phyloP scores from a whole-genome alignment of 2,797 vertebrate genomes.

The Danio kyathit region DNA sequence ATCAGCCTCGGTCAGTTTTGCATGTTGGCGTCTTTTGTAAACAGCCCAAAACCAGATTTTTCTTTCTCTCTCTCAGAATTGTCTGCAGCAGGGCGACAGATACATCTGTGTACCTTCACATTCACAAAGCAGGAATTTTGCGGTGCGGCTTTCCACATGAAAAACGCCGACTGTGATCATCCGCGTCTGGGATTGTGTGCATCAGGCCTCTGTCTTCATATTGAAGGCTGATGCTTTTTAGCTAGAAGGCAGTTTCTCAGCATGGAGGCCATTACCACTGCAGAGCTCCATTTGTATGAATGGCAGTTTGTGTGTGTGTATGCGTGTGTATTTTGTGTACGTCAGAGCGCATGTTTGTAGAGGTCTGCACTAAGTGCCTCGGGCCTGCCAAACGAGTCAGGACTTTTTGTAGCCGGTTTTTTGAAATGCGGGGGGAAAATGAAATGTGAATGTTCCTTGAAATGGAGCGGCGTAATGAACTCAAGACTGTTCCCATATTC shows the following conservation, averaged over 20 bases:
- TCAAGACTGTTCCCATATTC: conserved; percentile 43
- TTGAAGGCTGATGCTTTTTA: conserved; percentile 20
- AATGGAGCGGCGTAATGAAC: conserved; percentile 38
- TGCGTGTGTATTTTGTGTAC: conserved; percentile 29
- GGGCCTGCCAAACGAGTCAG: conserved; percentile 35
- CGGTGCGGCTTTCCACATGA: conserved; percentile 50
- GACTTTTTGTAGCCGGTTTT: conserved; percentile 42
- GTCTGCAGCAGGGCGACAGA: conserved; percentile 45
- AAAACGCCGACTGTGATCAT: conserved; percentile 46
- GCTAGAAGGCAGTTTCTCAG: conserved; percentile 13
- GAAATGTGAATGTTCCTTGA: conserved; percentile 47
- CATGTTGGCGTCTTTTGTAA: not conserved
- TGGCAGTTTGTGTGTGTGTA: conserved; percentile 42
- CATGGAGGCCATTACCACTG: conserved; percentile 26
- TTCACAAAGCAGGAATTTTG: conserved; percentile 45
- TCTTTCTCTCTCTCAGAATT: conserved; percentile 23
- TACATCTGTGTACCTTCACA: conserved; percentile 39
- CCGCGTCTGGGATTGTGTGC: conserved; percentile 40
- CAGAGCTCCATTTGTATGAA: conserved; percentile 41
- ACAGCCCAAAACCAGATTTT: not conserved
- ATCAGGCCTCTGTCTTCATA: conserved; percentile 9
- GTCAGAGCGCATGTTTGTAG: conserved; percentile 38
- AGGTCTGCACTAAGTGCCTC: conserved; percentile 45
- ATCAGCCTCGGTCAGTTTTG: not conserved
- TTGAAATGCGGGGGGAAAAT: conserved; percentile 43